phyloP scores from a whole-genome alignment of 2,113 vertebrate genomes.

The Lagopus leucura region DNA sequence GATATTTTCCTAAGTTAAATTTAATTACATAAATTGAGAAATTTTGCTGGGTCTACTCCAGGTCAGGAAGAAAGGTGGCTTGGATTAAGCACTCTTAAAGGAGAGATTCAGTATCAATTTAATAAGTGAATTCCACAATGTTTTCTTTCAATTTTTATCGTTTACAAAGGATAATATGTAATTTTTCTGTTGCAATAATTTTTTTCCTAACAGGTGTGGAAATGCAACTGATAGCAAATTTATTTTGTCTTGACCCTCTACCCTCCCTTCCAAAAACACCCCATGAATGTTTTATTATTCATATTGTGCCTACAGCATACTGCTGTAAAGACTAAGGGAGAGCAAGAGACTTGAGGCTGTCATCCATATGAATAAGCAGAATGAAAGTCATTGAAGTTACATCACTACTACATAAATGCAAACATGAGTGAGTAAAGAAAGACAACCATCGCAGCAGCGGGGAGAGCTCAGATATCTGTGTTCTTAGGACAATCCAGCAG shows the following conservation, averaged over 20 bases:
- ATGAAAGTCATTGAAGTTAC: background rate
- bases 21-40: background rate
- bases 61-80: background rate
- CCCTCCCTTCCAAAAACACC: rapidly evolving
- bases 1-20: background rate
- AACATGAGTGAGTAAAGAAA: background rate
- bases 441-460: rapidly evolving
- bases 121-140: background rate
- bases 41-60: background rate
- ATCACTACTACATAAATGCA: background rate
- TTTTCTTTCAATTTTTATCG: background rate
- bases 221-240: background rate
- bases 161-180: rapidly evolving
- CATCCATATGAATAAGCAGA: background rate
- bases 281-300: background rate
- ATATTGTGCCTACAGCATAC: background rate
- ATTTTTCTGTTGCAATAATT: background rate
- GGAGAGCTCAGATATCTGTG: rapidly evolving
- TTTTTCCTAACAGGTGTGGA: background rate
- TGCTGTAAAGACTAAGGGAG: background rate
- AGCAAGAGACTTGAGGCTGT: rapidly evolving
- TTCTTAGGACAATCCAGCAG: background rate
- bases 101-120: background rate
- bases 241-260: background rate
- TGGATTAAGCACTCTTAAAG: background rate